phyloP scores from a whole-genome alignment of 2,797 vertebrate species.

The Ctenochaetus hawaiiensis region DNA sequence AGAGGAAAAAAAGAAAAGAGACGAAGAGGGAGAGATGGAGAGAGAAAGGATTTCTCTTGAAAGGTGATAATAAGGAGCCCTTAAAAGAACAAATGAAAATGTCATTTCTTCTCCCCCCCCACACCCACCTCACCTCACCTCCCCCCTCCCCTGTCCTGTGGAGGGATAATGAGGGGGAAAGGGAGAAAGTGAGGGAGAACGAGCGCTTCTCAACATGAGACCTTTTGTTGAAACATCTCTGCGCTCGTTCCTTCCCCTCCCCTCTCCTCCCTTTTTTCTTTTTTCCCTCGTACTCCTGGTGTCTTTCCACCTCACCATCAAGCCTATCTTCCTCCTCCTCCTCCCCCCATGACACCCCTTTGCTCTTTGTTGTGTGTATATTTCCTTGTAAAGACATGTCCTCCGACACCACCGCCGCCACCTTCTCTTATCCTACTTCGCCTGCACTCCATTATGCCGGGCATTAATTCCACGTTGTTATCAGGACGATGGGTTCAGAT shows the following conservation, averaged over 20 bases:
- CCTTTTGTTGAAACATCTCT: slow-evolving; percentile 77
- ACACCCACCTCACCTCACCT: background rate
- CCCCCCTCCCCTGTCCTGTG: slow-evolving; percentile 58
- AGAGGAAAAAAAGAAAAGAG: slow-evolving; percentile 10
- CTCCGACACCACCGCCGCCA: slow-evolving; percentile 38
- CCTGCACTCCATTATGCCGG: slow-evolving; percentile 56
- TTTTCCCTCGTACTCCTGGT: slow-evolving; percentile 30
- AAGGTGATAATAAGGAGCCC: slow-evolving; percentile 84
- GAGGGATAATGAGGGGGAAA: slow-evolving; percentile 75
- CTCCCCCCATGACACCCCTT: slow-evolving; percentile 8
- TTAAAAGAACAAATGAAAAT: slow-evolving; percentile 84
- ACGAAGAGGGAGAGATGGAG: slow-evolving; percentile 30
- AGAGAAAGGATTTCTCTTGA: slow-evolving; percentile 70
- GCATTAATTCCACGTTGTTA: slow-evolving; percentile 72
- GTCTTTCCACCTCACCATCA: slow-evolving; percentile 41
- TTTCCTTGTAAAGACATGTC: slow-evolving; percentile 24
- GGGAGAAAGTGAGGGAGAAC: slow-evolving; percentile 65
- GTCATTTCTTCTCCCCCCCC: slow-evolving; percentile 62
- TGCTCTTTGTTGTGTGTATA: slow-evolving; percentile 36
- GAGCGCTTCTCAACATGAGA: slow-evolving; percentile 78
- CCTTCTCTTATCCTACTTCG: slow-evolving; percentile 17
- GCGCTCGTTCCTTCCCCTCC: slow-evolving; percentile 22
- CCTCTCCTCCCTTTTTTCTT: slow-evolving; percentile 3
- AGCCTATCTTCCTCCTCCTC: slow-evolving; percentile 26
- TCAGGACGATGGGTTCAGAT: slow-evolving; percentile 50